Evolutionary conservation across 2,797 vertebrate genomes (phyloP), one percentile per base, ranked within the genome.

Genomic region (Oreochromis mossambicus): DNA sequence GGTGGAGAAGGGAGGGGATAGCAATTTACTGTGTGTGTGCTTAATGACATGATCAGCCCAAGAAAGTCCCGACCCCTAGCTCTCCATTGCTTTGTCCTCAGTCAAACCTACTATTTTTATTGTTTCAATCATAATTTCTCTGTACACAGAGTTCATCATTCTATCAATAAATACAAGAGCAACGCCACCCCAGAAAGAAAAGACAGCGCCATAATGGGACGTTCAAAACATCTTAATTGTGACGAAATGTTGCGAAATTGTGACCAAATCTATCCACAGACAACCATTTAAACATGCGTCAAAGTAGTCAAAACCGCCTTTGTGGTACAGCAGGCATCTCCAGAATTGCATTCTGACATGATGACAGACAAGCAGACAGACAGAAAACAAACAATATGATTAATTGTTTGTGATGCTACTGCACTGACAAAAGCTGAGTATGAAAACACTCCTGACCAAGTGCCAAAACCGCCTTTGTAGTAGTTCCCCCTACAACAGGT

Each of bases 41-140:
- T 90, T 88, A 89, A 92, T 86, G 86, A 86, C 88, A 90, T 83
- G 77, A 54, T 88, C 46, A 89, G 78, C 91, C 85, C 91, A 90
- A 90, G 75, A 90, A 85, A 90, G 61, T 9, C 46, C 80, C 76
- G 9, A 32, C 43, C 56, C 79, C 14, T n/a, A n/a, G 10, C 32
- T 11, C 68, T 29, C 38, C 32, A 8, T 13, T 78, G 54, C 51
- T 50, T 78, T 70, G 12, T 73, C 9, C 1, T 29, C 41, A 48
- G 34, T 70, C 50, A 70, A 66, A 34, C 46, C 11, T 73, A 54
- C 63, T 50, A 50, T 75, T 50, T 75, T 75, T 32, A 46, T 32
- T 7, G 15, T 32, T 50, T 75, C 43, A 50, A 75, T 32, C 43
- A 32, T n/a, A 32, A 75, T 75, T 75, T 19, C 43, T 75, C 43